A percentile compares a stretch with the other conserved stretches of the same genome.
Evolutionary conservation across 1,140 invertebrate genomes (phyloP).

Genomic region (Drosophila novamexicana): DNA sequence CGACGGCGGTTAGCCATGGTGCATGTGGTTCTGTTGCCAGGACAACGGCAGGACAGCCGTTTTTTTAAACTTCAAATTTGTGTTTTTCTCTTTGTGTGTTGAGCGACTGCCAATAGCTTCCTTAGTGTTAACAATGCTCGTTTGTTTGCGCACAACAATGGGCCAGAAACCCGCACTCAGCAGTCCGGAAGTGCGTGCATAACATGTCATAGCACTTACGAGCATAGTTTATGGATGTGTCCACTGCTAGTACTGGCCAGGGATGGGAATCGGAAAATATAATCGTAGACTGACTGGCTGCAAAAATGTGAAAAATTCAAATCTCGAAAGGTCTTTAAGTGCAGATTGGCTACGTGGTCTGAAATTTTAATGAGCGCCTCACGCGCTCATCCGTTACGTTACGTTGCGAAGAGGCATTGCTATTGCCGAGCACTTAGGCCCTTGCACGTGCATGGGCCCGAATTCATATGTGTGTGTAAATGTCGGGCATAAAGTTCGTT

Average conservation of each 20-base stretch:
- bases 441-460: slow-evolving; percentile 32
- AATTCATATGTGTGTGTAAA: slow-evolving; percentile 5
- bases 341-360: slow-evolving; percentile 76
- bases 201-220: slow-evolving; percentile 65
- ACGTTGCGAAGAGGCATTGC: slow-evolving; percentile 33
- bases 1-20: slow-evolving; percentile 26
- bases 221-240: slow-evolving; percentile 24
- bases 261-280: slow-evolving; percentile 22
- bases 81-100: slow-evolving; percentile 35
- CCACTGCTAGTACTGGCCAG: neutral
- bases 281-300: slow-evolving; percentile 40
- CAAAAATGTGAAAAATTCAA: slow-evolving; percentile 79
- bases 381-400: slow-evolving; percentile 32
- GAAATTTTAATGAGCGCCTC: slow-evolving; percentile 74
- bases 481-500: slow-evolving; percentile 62
- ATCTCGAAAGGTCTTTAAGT: slow-evolving; percentile 77
- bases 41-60: slow-evolving; percentile 12
- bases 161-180: neutral
- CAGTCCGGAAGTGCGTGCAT: slow-evolving; percentile 54
- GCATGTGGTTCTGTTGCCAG: slow-evolving; percentile 19
- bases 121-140: slow-evolving; percentile 66
- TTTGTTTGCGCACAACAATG: slow-evolving; percentile 58
- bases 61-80: slow-evolving; percentile 63
- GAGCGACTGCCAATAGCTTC: slow-evolving; percentile 66
- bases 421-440: slow-evolving; percentile 50